Conservation (phyloP, 2,888 invertebrate genomes). For the Carabus problematicus region DNA sequence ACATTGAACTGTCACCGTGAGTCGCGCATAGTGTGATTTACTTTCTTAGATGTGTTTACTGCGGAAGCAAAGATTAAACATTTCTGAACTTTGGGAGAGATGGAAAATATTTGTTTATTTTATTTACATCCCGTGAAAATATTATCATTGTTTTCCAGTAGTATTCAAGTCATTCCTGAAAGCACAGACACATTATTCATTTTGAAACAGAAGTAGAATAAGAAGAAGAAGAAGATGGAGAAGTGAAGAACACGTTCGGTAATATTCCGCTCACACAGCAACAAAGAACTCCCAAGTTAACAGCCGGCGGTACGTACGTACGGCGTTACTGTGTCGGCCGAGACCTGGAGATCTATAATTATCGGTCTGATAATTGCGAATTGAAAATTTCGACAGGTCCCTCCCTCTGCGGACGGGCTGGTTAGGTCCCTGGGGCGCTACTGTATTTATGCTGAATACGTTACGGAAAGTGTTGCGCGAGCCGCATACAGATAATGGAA, state of each 20-base stretch:
- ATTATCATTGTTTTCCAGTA: too few species aligned
- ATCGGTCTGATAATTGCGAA: constrained; percentile 54
- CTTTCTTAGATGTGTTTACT: too few species aligned
- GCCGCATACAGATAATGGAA: constrained; percentile 38
- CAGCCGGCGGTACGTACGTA: not conserved
- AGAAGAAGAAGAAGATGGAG: not conserved
- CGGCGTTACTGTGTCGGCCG: not conserved
- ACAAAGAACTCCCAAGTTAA: constrained; percentile 14
- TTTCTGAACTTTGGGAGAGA: too few species aligned
- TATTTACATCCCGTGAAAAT: too few species aligned
- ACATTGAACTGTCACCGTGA: not conserved
- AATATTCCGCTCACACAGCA: constrained; percentile 21
- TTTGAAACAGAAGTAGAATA: not conserved
- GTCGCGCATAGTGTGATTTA: too few species aligned
- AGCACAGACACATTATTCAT: too few species aligned
- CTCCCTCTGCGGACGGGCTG: constrained; percentile 44
- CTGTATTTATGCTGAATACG: constrained; percentile 27
- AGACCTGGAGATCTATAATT: constrained; percentile 45
- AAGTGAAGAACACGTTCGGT: not conserved
- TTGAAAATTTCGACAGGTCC: constrained; percentile 56
- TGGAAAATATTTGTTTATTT: too few species aligned
- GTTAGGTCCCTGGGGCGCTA: constrained; percentile 5
- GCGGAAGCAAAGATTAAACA: too few species aligned
- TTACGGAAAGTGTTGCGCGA: not conserved
- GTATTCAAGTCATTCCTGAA: too few species aligned